phyloP scores from a whole-genome alignment of 2,888 invertebrate genomes.

The Thymelicus acteon region DNA sequence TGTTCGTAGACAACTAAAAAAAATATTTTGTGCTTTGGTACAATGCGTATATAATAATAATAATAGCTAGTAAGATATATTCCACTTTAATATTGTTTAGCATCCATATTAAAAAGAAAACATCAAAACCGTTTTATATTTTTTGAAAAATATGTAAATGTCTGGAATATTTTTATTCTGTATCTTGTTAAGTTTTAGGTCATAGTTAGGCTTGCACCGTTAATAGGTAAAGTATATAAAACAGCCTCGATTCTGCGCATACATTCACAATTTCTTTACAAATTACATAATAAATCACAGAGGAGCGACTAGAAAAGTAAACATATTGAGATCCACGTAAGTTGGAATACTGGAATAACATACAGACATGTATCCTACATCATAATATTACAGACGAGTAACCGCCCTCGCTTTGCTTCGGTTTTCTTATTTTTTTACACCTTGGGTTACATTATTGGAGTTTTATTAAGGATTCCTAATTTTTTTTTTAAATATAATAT shows the following conservation, averaged over 20 bases:
- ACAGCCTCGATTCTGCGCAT: neutral
- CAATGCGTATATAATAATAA: neutral
- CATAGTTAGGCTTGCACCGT: too few relatives aligned
- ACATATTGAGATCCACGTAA: neutral
- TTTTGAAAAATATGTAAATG: neutral
- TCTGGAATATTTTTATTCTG: neutral
- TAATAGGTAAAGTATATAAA: too few relatives aligned
- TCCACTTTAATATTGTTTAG: too few relatives aligned
- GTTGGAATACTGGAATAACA: neutral
- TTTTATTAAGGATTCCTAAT: too few relatives aligned
- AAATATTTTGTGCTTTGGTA: neutral
- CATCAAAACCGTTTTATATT: too few relatives aligned
- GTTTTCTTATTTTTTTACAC: too few relatives aligned
- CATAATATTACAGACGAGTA: neutral
- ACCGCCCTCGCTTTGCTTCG: too few relatives aligned
- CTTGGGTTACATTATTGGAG: too few relatives aligned
- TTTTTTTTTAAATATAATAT: too few relatives aligned
- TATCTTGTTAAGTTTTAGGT: neutral
- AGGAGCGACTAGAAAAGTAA: constrained; percentile 6
- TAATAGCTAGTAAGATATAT: too few relatives aligned
- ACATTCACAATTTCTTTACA: neutral
- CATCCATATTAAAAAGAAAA: too few relatives aligned
- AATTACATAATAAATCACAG: constrained; percentile 7
- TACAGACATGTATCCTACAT: neutral
- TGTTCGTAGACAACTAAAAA: neutral